Conservation (phyloP, 2,113 vertebrate genomes). For the Hymenochirus boettgeri region DNA sequence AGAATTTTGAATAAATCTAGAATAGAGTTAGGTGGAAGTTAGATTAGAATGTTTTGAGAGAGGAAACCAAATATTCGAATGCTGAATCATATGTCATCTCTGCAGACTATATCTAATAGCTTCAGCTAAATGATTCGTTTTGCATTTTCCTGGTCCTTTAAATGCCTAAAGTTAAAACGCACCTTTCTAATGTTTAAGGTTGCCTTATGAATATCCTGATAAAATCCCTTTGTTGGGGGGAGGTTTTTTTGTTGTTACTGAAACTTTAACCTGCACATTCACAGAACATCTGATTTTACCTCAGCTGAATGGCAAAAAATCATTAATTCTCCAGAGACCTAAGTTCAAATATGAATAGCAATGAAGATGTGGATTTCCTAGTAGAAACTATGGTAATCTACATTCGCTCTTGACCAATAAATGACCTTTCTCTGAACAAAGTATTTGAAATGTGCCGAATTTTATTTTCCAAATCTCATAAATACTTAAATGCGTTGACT, state of each 20-base stretch:
- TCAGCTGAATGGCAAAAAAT: conserved; percentile 56
- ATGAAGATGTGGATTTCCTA: conserved; percentile 60
- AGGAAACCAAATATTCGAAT: too few species aligned
- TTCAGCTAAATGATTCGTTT: too few species aligned
- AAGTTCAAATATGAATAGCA: conserved; percentile 75
- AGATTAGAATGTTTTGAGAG: too few species aligned
- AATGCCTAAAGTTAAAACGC: too few species aligned
- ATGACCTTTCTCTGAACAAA: conserved; percentile 57
- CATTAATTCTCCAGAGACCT: conserved; percentile 57
- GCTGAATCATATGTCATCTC: too few species aligned
- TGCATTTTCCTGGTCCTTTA: too few species aligned
- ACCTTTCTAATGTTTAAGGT: conserved; percentile 57
- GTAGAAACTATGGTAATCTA: conserved; percentile 49
- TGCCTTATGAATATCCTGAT: conserved; percentile 68
- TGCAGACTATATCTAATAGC: too few species aligned
- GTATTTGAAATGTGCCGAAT: conserved; percentile 45
- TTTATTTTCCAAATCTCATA: conserved; percentile 38
- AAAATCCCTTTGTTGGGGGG: conserved; percentile 65
- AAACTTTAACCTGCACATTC: conserved; percentile 65
- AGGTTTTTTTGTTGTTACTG: conserved; percentile 63
- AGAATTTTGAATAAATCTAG: too few species aligned
- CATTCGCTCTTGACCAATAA: conserved; percentile 47
- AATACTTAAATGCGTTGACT: neutral
- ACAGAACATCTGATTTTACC: conserved; percentile 69
- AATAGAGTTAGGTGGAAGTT: too few species aligned